phyloP scores from a whole-genome alignment of 1,140 invertebrate species.

The Drosophila quadrilineata region DNA sequence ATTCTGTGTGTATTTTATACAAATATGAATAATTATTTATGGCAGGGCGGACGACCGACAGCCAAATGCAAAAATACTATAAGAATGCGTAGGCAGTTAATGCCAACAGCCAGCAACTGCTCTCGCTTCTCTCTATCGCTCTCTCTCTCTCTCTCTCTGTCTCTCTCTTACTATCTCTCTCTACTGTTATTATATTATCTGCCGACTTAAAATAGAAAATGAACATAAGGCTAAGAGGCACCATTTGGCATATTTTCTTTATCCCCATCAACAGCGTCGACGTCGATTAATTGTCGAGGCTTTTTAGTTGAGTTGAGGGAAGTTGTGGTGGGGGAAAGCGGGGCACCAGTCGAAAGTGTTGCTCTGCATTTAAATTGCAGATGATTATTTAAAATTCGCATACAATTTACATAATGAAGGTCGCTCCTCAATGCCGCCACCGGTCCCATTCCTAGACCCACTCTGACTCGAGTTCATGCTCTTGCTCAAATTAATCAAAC shows the following conservation, averaged over 20 bases:
- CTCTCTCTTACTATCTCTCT: too few species aligned
- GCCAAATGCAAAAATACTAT: constrained; percentile 24
- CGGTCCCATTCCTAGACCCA: background rate
- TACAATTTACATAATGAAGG: constrained; percentile 80
- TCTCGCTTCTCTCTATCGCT: background rate
- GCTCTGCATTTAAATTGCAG: constrained; percentile 78
- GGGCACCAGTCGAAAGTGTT: constrained; percentile 53
- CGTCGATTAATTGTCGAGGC: constrained; percentile 70
- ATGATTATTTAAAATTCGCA: constrained; percentile 79
- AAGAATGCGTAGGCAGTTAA: constrained; percentile 62
- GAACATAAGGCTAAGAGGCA: constrained; percentile 70
- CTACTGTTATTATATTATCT: constrained; percentile 33
- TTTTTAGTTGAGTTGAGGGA: too few species aligned
- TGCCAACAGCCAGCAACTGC: constrained; percentile 33
- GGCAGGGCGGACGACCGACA: constrained; percentile 35
- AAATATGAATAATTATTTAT: constrained; percentile 80
- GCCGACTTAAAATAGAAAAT: constrained; percentile 66
- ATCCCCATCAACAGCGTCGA: constrained; percentile 16
- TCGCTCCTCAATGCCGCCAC: constrained; percentile 22
- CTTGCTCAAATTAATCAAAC: constrained; percentile 71
- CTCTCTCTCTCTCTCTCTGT: too few species aligned
- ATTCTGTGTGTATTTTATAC: constrained; percentile 78
- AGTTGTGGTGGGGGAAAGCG: too few species aligned
- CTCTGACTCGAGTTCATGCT: background rate
- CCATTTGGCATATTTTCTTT: constrained; percentile 77